Conservation (phyloP, 2,113 vertebrate genomes). For the Myiozetetes cayanensis region DNA sequence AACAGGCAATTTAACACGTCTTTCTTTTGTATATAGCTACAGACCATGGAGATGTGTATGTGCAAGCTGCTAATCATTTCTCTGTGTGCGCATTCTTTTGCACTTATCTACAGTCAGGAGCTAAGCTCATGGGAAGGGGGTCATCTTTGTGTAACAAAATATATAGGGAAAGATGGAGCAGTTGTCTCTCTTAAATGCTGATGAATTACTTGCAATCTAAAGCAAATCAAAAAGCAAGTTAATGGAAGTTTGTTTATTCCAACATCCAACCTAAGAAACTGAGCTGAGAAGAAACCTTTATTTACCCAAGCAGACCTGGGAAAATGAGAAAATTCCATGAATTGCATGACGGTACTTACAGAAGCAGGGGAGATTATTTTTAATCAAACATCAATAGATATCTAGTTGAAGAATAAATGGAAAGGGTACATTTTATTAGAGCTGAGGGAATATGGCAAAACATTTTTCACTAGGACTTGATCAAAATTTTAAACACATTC, state of each 20-base stretch:
- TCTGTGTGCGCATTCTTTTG: background rate
- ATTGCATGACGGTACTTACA: conserved; percentile 38
- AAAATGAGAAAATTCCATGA: conserved; percentile 65
- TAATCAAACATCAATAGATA: conserved; percentile 64
- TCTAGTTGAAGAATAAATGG: conserved; percentile 40
- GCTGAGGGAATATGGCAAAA: conserved; percentile 30
- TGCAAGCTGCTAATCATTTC: background rate
- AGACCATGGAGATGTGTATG: background rate
- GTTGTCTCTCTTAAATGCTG: background rate
- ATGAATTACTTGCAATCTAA: conserved; percentile 15
- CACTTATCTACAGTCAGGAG: background rate
- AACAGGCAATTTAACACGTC: background rate
- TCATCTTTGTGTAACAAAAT: background rate
- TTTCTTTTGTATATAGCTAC: background rate
- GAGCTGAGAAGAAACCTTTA: conserved; percentile 27
- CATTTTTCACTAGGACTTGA: conserved; percentile 23
- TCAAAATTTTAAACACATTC: conserved; percentile 41
- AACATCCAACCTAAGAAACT: background rate
- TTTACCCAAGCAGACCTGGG: conserved; percentile 45
- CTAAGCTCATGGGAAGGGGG: background rate
- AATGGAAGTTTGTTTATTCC: conserved; percentile 30
- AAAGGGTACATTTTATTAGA: conserved; percentile 40
- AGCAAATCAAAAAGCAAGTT: conserved; percentile 39
- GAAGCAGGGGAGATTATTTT: conserved; percentile 21
- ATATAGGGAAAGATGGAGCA: background rate